Evolutionary conservation across 2,113 vertebrate species (phyloP), one percentile per base, ranked within the genome.

Genomic region (Tinamus guttatus): DNA sequence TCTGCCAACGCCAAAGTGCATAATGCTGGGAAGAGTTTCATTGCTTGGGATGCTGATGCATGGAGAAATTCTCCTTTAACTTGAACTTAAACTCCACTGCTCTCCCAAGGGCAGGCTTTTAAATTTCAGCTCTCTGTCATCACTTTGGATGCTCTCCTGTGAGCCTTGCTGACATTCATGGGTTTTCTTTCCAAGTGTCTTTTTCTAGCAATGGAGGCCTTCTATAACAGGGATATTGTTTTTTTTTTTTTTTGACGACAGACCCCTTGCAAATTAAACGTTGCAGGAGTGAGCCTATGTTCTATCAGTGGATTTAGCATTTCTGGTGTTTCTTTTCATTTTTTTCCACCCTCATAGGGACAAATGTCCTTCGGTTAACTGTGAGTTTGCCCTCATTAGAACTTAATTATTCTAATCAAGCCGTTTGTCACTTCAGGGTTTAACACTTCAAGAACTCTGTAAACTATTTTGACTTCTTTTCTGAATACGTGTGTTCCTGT

Each of bases 381-480:
- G 7, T 62, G 22, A 7, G 1, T 51, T 58, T 51, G 11, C 36
- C 28, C 74, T 69, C 45, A 2, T 49, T 32, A 45, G 41, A 67
- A 19, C 34, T 18, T 11, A 51, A 11, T 41, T 67, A 24, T 1
- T 19, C 18, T 8, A 32, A n/a, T 32, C 32, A 58, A 68, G 34
- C 52, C 43, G 32, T 41, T 47, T 36, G 21, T 25, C 60, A 56
- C 34, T 60, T 68, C 7, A 58, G 27, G 24, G 43, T 47, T 45
- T 8, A 67, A 58, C 56, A 38, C 38, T 64, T 40, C 4, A n/a
- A 24, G 36, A 94, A 8, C 64, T 77, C 27, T 11, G 32, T 47
- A 34, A 83, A 78, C 9, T 62, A 1, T 0, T 5, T 10, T 0
- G 1, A 9, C 7, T 65, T 65, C 56, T 45, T 40, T 43, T 22